These are phyloP conservation scores for Nemotelus nigrinus DNA, from an alignment of 2,888 invertebrate genomes.

Conservation along the genomic window DNA sequence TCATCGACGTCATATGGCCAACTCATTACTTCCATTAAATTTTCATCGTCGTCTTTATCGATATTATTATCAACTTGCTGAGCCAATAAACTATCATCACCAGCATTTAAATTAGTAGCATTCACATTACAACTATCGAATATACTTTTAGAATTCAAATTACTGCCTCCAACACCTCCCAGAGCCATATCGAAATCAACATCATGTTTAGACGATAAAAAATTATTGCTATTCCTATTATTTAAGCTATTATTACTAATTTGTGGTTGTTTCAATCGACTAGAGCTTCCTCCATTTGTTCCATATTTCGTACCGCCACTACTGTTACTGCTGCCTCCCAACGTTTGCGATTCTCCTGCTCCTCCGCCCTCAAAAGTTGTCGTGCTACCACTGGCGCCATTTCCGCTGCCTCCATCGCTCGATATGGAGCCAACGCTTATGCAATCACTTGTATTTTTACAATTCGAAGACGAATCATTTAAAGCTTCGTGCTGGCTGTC, in stretches of 20 bases:
- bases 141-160: conserved; percentile 10
- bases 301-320: conserved; percentile 34
- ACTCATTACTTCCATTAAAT: conserved; percentile 78
- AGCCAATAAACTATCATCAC: not conserved
- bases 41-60: conserved; percentile 66
- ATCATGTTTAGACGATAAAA: conserved; percentile 47
- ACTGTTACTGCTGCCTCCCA: not conserved
- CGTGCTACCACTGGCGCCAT: not conserved
- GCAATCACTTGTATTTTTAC: conserved; percentile 49
- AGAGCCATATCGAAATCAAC: conserved; percentile 41
- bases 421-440: conserved; percentile 30
- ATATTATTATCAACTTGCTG: conserved; percentile 41
- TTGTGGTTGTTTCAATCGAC: conserved; percentile 52
- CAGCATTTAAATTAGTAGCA: not conserved
- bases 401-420: conserved; percentile 36
- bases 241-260: conserved; percentile 48
- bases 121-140: conserved; percentile 28
- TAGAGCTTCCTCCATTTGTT: conserved; percentile 50
- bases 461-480: conserved; percentile 61
- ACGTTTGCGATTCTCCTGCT: not conserved
- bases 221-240: conserved; percentile 50
- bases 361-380: conserved; percentile 5
- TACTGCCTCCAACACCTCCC: conserved; percentile 25
- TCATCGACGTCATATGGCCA: conserved; percentile 93
- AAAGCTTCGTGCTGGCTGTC: conserved; percentile 65